These are phyloP conservation scores for Halcyon chelicuti DNA, from an alignment of 2,797 vertebrate species.

Conservation along the genomic window DNA sequence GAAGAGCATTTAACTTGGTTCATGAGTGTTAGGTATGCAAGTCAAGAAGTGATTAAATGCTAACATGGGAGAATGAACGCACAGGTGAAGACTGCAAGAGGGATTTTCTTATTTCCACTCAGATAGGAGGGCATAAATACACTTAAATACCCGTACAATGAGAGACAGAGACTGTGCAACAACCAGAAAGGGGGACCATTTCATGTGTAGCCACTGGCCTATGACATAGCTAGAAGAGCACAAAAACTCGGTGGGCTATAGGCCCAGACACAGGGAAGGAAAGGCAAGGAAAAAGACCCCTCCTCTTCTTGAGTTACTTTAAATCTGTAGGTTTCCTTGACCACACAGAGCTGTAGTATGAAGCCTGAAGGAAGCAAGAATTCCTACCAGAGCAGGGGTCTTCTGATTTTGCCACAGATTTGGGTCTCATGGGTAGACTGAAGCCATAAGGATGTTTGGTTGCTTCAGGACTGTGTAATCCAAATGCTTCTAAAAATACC, in stretches of 20 bases:
- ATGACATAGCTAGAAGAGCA: background rate
- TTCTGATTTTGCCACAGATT: background rate
- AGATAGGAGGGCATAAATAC: background rate
- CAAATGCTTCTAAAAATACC: background rate
- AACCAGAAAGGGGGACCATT: background rate
- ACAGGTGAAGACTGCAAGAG: background rate
- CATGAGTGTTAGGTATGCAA: background rate
- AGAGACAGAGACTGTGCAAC: background rate
- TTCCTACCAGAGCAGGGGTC: background rate
- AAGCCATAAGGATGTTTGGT: background rate
- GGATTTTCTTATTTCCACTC: background rate
- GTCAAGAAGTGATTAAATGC: background rate
- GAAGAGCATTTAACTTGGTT: background rate
- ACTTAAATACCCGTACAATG: background rate
- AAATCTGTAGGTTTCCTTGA: background rate
- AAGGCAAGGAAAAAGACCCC: background rate
- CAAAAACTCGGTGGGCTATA: background rate
- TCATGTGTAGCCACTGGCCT: background rate
- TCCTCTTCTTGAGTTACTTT: background rate
- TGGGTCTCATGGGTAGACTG: background rate
- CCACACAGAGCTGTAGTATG: fast-evolving
- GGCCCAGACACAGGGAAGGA: background rate
- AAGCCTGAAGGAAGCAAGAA: fast-evolving
- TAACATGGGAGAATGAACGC: background rate
- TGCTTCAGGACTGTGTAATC: background rate